Conservation (phyloP, 2,888 invertebrate species). For the Xanthia icteritia region DNA sequence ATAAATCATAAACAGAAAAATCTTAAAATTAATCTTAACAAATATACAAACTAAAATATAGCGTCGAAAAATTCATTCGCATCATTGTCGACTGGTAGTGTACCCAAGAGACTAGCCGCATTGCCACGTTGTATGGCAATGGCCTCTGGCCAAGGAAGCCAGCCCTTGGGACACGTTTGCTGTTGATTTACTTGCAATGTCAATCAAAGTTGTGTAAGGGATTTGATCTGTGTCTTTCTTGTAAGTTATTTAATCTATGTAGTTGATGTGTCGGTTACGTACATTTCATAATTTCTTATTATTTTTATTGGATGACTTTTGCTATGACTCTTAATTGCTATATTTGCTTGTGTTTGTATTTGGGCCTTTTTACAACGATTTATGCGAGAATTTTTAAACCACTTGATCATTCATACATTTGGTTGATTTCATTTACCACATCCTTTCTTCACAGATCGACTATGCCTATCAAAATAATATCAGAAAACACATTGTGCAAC, state of each 20-base stretch:
- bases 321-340: neutral
- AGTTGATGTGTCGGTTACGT: neutral
- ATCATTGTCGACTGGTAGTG: too few relatives aligned
- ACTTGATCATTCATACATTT: neutral
- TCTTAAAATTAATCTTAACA: too few relatives aligned
- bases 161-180: too few relatives aligned
- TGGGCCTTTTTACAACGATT: neutral
- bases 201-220: neutral
- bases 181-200: neutral
- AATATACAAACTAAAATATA: too few relatives aligned
- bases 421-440: slow-evolving; percentile 4
- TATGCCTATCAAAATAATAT: neutral
- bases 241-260: neutral
- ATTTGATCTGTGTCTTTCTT: neutral
- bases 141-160: too few relatives aligned
- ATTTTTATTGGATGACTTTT: too few relatives aligned
- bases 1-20: too few relatives aligned
- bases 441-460: slow-evolving; percentile 2
- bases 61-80: too few relatives aligned
- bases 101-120: too few relatives aligned
- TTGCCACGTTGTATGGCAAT: too few relatives aligned
- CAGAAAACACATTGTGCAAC: slow-evolving; percentile 26
- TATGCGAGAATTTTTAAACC: too few relatives aligned
- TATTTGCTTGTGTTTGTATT: too few relatives aligned
- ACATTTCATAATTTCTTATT: neutral